A percentile compares a stretch with the other conserved stretches of the same genome.
These are phyloP conservation scores for Heliconius sara DNA, from an alignment of 2,888 invertebrate genomes.

Conservation along the genomic window DNA sequence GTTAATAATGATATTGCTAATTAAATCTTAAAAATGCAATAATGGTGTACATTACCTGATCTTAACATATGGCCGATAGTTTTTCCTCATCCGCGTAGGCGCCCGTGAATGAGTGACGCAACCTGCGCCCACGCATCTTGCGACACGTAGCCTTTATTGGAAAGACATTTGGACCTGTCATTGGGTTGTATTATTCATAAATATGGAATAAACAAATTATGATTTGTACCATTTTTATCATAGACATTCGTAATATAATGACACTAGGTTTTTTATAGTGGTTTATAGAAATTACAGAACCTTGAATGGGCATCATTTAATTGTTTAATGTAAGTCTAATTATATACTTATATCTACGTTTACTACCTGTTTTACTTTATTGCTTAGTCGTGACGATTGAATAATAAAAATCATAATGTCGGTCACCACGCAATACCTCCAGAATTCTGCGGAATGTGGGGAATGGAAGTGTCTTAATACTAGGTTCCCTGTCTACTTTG, in stretches of 20 bases:
- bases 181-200: constrained; percentile 16
- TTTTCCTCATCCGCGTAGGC: constrained; percentile 33
- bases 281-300: no score
- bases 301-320: no score
- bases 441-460: not conserved
- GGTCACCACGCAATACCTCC: not conserved
- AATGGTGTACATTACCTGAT: constrained; percentile 6
- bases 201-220: not conserved
- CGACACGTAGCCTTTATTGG: constrained; percentile 57
- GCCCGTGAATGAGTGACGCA: constrained; percentile 67
- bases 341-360: no score
- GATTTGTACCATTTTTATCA: not conserved
- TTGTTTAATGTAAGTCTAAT: no score
- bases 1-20: not conserved
- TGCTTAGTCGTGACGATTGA: no score
- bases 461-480: not conserved
- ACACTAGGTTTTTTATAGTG: no score
- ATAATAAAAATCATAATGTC: no score
- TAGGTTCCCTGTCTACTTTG: not conserved
- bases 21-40: constrained; percentile 1
- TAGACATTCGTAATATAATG: no score
- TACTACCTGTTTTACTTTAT: no score
- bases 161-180: constrained; percentile 46
- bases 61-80: constrained; percentile 21
- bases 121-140: constrained; percentile 59